Conservation (phyloP, 2,888 invertebrate species). For the Trissoscelio sp. region DNA sequence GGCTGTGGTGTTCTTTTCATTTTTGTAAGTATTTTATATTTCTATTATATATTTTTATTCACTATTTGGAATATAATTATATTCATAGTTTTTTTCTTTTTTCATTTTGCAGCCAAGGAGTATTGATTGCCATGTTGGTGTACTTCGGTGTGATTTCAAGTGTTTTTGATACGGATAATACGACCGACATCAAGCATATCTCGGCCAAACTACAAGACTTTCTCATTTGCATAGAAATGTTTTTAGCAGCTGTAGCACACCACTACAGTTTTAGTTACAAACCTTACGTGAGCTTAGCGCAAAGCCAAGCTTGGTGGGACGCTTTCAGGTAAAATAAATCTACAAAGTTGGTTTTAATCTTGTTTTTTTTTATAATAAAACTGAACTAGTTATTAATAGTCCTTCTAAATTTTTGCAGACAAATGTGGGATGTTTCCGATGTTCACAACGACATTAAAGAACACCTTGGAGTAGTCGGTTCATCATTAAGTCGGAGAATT, state of each 20-base stretch:
- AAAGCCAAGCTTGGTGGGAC: slow-evolving; percentile 83
- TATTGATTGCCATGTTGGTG: slow-evolving; percentile 93
- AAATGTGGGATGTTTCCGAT: slow-evolving; percentile 99
- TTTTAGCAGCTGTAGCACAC: slow-evolving; percentile 96
- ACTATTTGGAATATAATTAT: too few relatives aligned
- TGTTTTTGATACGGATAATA: slow-evolving; percentile 88
- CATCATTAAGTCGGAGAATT: slow-evolving; percentile 90
- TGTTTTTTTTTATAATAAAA: slow-evolving; percentile 16
- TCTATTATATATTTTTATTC: slow-evolving; percentile 21
- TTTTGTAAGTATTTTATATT: slow-evolving; percentile 94
- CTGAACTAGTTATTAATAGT: too few relatives aligned
- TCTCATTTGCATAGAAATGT: slow-evolving; percentile 99
- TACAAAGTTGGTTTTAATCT: background rate
- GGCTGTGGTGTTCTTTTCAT: slow-evolving; percentile 98
- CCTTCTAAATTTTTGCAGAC: slow-evolving; percentile 79
- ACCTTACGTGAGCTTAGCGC: slow-evolving; percentile 88
- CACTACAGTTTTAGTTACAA: slow-evolving; percentile 98
- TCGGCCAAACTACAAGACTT: slow-evolving; percentile 96
- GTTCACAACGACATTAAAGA: slow-evolving; percentile 96
- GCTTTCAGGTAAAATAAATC: slow-evolving; percentile 79
- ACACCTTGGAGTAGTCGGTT: slow-evolving; percentile 95
- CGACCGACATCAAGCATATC: slow-evolving; percentile 88
- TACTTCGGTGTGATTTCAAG: slow-evolving; percentile 92
- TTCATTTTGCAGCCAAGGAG: slow-evolving; percentile 91
- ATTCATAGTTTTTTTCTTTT: slow-evolving; percentile 5